Percentiles rank a stretch among this genome's conserved stretches.
phyloP scores from a whole-genome alignment of 2,888 invertebrate genomes.

The Steinernema hermaphroditum region DNA sequence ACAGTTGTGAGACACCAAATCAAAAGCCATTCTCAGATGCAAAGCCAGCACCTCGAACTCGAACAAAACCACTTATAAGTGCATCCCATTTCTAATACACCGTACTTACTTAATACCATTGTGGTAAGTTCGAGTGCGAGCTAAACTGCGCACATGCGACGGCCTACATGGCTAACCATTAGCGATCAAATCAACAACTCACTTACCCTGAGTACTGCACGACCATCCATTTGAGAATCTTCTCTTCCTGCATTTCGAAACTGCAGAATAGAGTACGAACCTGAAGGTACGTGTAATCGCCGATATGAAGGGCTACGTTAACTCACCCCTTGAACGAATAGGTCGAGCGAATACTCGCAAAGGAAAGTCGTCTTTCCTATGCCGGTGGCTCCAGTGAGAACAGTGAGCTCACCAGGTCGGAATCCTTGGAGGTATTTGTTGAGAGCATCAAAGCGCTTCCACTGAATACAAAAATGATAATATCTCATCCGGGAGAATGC shows the following conservation, averaged over 20 bases:
- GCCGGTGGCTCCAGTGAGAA: constrained; percentile 64
- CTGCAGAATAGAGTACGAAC: constrained; percentile 65
- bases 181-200: constrained; percentile 3
- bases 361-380: constrained; percentile 65
- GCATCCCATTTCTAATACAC: background rate
- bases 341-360: constrained; percentile 64
- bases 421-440: constrained; percentile 63
- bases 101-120: constrained; percentile 63
- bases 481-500: constrained; percentile 8
- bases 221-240: constrained; percentile 66
- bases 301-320: background rate
- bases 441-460: constrained; percentile 62
- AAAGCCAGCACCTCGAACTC: constrained; percentile 28
- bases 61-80: background rate
- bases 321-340: constrained; percentile 61
- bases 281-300: constrained; percentile 44
- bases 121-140: constrained; percentile 62
- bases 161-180: constrained; percentile 49
- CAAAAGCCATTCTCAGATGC: background rate
- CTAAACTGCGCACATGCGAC: constrained; percentile 59
- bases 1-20: background rate
- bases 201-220: constrained; percentile 65
- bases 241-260: constrained; percentile 65
- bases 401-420: constrained; percentile 62
- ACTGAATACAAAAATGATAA: constrained; percentile 48